A percentile compares a stretch with the other conserved stretches of the same genome.
Evolutionary conservation across 2,113 vertebrate genomes (phyloP).

Genomic region (Alligator sinensis): DNA sequence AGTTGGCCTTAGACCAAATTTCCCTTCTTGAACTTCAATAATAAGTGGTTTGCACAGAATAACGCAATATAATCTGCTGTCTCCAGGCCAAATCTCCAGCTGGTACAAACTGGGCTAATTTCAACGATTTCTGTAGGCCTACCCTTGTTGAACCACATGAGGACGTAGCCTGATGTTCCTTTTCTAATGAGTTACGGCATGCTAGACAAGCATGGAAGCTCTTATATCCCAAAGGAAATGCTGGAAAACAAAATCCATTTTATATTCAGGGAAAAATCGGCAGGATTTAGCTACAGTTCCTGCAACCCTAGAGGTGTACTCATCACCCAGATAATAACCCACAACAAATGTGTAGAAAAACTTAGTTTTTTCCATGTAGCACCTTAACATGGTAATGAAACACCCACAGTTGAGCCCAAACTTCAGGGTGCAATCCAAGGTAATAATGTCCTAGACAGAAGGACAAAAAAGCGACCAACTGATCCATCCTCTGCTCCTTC

Average conservation of each 20-base stretch:
- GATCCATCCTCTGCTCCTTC: not conserved
- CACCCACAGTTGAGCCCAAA: not conserved
- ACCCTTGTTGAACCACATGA: slow-evolving; percentile 58
- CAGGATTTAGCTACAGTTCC: not conserved
- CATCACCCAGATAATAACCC: not conserved
- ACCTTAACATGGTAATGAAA: not conserved
- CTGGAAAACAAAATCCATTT: slow-evolving; percentile 28
- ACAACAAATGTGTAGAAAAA: not conserved
- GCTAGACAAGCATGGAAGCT: not conserved
- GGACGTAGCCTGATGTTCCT: slow-evolving; percentile 38
- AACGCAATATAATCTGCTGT: not conserved
- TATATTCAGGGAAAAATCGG: not conserved
- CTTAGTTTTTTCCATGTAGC: rapidly evolving
- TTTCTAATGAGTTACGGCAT: not conserved
- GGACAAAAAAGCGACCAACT: rapidly evolving
- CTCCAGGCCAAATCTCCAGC: not conserved
- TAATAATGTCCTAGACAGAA: not conserved
- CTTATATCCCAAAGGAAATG: slow-evolving; percentile 44
- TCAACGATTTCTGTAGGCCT: not conserved
- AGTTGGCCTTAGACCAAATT: not conserved
- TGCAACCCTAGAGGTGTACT: rapidly evolving
- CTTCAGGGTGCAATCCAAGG: not conserved
- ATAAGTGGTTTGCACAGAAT: not conserved
- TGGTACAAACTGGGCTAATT: slow-evolving; percentile 51
- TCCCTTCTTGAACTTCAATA: not conserved